Percentiles rank a stretch among this genome's conserved stretches.
Evolutionary conservation across 2,797 vertebrate genomes (phyloP).

Genomic region (Cebuella pygmaea): DNA sequence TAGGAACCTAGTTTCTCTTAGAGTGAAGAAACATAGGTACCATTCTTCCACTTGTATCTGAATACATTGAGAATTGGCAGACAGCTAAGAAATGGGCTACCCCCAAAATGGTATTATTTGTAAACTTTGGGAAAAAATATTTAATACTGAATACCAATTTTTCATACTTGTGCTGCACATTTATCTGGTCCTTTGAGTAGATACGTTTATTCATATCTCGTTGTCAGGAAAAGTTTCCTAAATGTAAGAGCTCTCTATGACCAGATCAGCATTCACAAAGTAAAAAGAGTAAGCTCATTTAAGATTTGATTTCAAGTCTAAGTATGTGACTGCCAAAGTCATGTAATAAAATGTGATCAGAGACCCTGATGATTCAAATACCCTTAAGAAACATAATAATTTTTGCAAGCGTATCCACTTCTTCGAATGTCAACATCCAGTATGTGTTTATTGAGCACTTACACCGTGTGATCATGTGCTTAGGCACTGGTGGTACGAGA

Average conservation of each 20-base stretch:
- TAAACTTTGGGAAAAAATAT: background rate
- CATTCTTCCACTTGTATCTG: background rate
- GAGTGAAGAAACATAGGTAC: background rate
- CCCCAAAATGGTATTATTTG: background rate
- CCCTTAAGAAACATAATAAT: background rate
- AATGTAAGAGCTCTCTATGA: background rate
- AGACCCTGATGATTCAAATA: background rate
- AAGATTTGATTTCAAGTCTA: background rate
- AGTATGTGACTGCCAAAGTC: background rate
- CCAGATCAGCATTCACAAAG: accelerated
- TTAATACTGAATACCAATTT: background rate
- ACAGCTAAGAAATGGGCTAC: background rate
- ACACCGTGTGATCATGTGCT: accelerated
- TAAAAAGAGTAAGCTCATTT: background rate
- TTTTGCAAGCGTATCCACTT: background rate
- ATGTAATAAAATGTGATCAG: background rate
- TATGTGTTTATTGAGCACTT: background rate
- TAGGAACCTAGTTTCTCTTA: background rate
- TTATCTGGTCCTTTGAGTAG: background rate
- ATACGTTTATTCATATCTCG: background rate
- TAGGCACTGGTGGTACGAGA: background rate
- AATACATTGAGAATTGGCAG: background rate
- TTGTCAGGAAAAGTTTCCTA: background rate
- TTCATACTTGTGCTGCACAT: background rate
- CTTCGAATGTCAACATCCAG: background rate